Evolutionary conservation across 2,888 invertebrate genomes (phyloP), one percentile per base, ranked within the genome.

Genomic region (Diarsia mendica): DNA sequence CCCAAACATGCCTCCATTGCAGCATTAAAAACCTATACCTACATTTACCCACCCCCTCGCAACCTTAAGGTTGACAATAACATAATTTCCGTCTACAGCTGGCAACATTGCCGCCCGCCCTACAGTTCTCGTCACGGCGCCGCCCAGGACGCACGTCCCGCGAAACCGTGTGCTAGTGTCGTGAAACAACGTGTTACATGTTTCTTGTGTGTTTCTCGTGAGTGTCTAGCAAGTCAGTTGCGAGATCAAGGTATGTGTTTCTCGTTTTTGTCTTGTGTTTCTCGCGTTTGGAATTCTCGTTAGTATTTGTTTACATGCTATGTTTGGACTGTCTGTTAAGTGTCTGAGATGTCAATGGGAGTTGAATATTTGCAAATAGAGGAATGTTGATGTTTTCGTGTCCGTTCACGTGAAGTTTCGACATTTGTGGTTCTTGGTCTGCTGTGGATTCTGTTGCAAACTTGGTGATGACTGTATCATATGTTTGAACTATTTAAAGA

Each of bases 121-220:
- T 89, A 88, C 94, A 94, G 94, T 94, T 75, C 82, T 87, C 87
- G 85, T 77, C 85, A 82, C 88, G 91, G 83, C 90, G 91, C 88
- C 91, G 92, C 86, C 85, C 84, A 80, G 91, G 88, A 83, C 91
- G 93, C 93, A 93, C 95, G 95, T 90, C 88, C 80, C 77, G 83
- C 86, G 75, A 89, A 39, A 65, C 72, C 92, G 92, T 92, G 92
- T 89, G 90, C 91, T 89, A 84, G 88, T 90, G 84, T 67, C 80
- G 87, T 87, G 86, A 80, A 73, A 81, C 68, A 85, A 77, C 88
- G 88, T 88, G 87, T 78, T 80, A 58, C 84, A 84, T 60, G 67
- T 67, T 67, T 61, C 67, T 90, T 86, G 89, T 89, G 91, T 90
- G 90, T 89, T 89, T 83, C 64, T 77, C 85, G 79, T 88, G 80